Conservation (phyloP, 1,140 invertebrate species). For the Battus philenor region DNA sequence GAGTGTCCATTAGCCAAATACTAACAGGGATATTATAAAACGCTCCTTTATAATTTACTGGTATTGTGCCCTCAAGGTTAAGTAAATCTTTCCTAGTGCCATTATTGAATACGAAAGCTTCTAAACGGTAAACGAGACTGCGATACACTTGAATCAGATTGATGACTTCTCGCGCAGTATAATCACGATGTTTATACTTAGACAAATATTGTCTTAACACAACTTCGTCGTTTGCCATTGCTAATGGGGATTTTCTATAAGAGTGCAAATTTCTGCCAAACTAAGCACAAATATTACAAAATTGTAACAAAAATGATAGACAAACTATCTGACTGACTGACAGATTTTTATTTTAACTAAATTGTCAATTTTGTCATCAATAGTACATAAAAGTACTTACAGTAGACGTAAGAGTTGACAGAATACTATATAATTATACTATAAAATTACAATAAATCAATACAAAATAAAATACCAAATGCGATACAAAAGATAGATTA, state of each 20-base stretch:
- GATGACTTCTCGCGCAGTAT: slow-evolving; percentile 84
- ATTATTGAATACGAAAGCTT: slow-evolving; percentile 91
- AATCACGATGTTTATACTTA: slow-evolving; percentile 86
- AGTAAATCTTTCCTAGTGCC: slow-evolving; percentile 89
- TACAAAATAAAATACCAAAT: no score
- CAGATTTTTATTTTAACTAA: no score
- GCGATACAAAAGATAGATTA: no score
- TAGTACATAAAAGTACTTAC: no score
- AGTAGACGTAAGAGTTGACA: no score
- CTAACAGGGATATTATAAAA: slow-evolving; percentile 97
- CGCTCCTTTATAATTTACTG: slow-evolving; percentile 92
- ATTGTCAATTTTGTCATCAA: no score
- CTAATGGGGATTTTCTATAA: slow-evolving; percentile 1
- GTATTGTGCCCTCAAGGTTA: slow-evolving; percentile 94
- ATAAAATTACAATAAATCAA: no score
- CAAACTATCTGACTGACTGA: no score
- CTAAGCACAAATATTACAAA: no score
- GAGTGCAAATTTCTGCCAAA: no score
- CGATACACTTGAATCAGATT: slow-evolving; percentile 83
- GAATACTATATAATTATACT: no score
- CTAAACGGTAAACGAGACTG: slow-evolving; percentile 78
- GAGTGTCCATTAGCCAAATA: slow-evolving; percentile 97
- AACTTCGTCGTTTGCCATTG: slow-evolving; percentile 68
- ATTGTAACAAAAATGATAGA: no score
- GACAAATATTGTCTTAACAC: slow-evolving; percentile 76